Conservation (phyloP, 2,113 vertebrate genomes). For the Thermophis baileyi region DNA sequence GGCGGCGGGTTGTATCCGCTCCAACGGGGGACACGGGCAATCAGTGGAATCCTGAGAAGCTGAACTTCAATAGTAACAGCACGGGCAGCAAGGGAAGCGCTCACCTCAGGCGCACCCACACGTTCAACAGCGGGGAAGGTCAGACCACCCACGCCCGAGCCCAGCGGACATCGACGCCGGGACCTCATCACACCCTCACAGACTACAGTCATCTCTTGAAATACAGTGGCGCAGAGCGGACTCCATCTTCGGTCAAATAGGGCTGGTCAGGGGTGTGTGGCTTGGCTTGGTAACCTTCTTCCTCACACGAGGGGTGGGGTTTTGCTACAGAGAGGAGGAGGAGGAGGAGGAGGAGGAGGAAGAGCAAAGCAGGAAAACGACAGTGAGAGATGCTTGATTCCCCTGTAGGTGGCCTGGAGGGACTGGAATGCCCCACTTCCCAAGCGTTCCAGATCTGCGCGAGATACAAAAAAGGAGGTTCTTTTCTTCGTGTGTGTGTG, state of each 20-base stretch:
- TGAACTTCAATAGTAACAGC: conserved; percentile 82
- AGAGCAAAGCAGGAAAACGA: background rate
- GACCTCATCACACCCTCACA: conserved; percentile 72
- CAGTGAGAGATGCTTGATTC: background rate
- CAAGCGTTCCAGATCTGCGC: background rate
- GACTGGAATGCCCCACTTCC: background rate
- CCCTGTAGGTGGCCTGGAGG: background rate
- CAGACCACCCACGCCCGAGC: conserved; percentile 61
- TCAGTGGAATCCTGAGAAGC: conserved; percentile 80
- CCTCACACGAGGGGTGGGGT: background rate
- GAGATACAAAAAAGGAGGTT: background rate
- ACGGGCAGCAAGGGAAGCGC: conserved; percentile 57
- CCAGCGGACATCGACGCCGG: conserved; percentile 47
- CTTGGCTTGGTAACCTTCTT: background rate
- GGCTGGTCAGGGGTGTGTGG: background rate
- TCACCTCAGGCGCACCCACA: conserved; percentile 74
- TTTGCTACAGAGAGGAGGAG: background rate
- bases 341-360: background rate
- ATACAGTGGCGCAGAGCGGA: conserved; percentile 75
- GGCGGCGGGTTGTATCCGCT: conserved; percentile 86
- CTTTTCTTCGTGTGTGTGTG: background rate
- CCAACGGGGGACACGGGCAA: conserved; percentile 77
- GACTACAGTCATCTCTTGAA: conserved; percentile 84
- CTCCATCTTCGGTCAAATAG: conserved; percentile 76
- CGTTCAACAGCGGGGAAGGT: conserved; percentile 70